A percentile compares a stretch with the other conserved stretches of the same genome.
Evolutionary conservation across 2,888 invertebrate genomes (phyloP).

Genomic region (Seira ritae): DNA sequence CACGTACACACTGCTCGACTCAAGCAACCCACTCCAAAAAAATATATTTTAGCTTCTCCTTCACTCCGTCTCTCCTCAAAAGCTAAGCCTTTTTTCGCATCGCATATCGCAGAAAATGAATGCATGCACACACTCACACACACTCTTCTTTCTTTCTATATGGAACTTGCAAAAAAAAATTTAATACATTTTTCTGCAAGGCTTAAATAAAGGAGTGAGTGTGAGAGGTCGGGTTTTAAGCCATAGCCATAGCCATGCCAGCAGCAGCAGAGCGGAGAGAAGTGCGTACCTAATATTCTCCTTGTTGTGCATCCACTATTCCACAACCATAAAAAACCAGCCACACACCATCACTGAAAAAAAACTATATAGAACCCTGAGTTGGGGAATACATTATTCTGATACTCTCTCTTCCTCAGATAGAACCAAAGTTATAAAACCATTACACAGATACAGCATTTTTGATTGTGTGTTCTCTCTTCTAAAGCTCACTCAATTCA

Average conservation of each 20-base stretch:
- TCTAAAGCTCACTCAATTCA: no score
- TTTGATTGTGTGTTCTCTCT: conserved; percentile 30
- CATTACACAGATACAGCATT: conserved; percentile 43
- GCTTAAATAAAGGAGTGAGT: conserved; percentile 44
- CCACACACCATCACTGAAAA: neutral
- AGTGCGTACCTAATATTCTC: conserved; percentile 67
- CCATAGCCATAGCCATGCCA: neutral
- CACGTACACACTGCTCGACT: conserved; percentile 7
- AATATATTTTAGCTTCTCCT: neutral
- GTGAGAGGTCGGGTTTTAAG: conserved; percentile 46
- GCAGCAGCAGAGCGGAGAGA: conserved; percentile 32
- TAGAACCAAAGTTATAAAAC: conserved; percentile 24
- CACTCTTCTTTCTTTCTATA: conserved; percentile 20
- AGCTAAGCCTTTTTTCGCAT: neutral
- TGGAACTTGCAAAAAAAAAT: conserved; percentile 55
- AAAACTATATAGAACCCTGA: neutral
- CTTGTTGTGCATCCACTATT: conserved; percentile 58
- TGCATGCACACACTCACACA: neutral
- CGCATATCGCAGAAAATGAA: conserved; percentile 5
- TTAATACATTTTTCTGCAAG: conserved; percentile 29
- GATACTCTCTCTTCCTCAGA: no score
- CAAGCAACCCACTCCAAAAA: neutral
- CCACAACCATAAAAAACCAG: conserved; percentile 28
- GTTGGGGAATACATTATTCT: no score
- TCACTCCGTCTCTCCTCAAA: neutral